Conservation (phyloP, 2,113 vertebrate species). For the Upupa epops region DNA sequence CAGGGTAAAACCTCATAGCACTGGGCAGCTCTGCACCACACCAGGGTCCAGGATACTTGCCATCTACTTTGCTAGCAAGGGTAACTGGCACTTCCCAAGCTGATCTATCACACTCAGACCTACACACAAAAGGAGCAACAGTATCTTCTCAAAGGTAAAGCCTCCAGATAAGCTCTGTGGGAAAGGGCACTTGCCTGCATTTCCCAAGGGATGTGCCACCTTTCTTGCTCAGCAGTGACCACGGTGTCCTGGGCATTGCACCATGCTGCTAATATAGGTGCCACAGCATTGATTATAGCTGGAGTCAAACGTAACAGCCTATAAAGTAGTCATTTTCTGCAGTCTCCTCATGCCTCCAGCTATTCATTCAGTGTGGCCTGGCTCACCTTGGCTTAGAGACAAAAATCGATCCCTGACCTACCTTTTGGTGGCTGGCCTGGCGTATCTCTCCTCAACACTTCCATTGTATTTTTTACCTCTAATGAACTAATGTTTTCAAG, state of each 20-base stretch:
- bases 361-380: neutral
- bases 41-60: neutral
- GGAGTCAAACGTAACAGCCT: neutral
- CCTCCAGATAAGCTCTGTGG: neutral
- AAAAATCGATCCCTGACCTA: slow-evolving; percentile 22
- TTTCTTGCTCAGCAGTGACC: neutral
- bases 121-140: neutral
- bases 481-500: slow-evolving; percentile 15
- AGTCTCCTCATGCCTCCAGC: neutral
- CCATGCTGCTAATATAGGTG: neutral
- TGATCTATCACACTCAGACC: neutral
- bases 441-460: neutral
- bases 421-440: neutral
- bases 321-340: neutral
- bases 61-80: neutral
- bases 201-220: neutral
- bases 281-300: neutral
- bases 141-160: neutral
- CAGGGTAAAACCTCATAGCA: neutral
- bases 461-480: slow-evolving; percentile 29
- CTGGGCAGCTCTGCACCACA: neutral
- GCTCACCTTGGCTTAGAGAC: slow-evolving; percentile 14
- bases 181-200: neutral
- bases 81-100: neutral
- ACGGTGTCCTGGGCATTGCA: accelerated